phyloP scores from a whole-genome alignment of 1,140 invertebrate genomes.

The Brachionus plicatilis region DNA sequence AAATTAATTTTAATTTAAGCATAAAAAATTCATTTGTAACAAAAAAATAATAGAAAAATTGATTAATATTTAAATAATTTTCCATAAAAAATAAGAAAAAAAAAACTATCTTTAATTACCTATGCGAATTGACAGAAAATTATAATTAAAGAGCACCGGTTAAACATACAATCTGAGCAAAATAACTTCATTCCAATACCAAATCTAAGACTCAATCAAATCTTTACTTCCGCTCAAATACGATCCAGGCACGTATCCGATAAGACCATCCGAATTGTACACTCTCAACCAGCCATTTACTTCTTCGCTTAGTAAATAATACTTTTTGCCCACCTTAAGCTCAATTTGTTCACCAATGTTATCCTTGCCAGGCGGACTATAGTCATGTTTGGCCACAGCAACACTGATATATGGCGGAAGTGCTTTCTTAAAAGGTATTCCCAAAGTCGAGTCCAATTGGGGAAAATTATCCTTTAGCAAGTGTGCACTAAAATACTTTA shows the following conservation, averaged over 20 bases:
- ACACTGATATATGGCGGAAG: neutral
- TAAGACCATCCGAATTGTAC: constrained; percentile 16
- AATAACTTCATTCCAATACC: neutral
- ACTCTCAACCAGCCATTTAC: constrained; percentile 30
- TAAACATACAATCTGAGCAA: neutral
- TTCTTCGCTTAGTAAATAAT: constrained; percentile 16
- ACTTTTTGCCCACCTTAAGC: neutral
- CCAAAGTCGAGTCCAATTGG: constrained; percentile 22
- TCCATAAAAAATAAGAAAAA: neutral
- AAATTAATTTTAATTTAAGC: neutral
- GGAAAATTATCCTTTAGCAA: constrained; percentile 37
- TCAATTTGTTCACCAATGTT: constrained; percentile 32
- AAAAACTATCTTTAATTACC: neutral
- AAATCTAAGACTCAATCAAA: neutral
- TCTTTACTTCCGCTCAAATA: constrained; percentile 18
- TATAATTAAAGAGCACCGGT: neutral
- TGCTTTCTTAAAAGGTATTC: constrained; percentile 7
- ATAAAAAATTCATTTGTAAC: neutral
- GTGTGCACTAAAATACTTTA: constrained; percentile 15
- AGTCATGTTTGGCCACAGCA: constrained; percentile 19
- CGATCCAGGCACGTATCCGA: constrained; percentile 29
- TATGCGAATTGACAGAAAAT: neutral
- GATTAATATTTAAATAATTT: neutral
- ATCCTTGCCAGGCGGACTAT: neutral
- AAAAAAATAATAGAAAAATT: neutral